Evolutionary conservation across 2,113 vertebrate species (phyloP).

Genomic region (Dendropsophus ebraccatus): DNA sequence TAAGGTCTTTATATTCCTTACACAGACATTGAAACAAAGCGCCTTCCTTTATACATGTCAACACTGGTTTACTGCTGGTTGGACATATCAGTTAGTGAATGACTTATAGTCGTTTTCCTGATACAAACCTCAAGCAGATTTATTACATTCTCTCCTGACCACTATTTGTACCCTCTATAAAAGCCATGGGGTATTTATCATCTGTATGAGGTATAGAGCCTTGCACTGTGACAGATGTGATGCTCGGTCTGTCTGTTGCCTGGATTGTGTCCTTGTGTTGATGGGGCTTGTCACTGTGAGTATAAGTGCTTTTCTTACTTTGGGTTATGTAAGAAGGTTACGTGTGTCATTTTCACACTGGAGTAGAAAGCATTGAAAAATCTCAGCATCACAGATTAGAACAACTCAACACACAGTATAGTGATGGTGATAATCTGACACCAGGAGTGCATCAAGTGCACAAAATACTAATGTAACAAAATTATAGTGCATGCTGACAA

Average conservation of each 20-base stretch:
- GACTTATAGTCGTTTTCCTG: neutral
- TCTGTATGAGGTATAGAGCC: neutral
- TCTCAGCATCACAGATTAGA: neutral
- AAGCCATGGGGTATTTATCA: slow-evolving; percentile 18
- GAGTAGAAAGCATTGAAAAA: neutral
- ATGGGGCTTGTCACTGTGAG: neutral
- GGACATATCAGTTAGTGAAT: neutral
- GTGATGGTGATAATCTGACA: neutral
- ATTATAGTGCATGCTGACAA: neutral
- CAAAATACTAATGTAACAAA: neutral
- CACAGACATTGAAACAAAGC: neutral
- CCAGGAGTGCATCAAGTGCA: neutral
- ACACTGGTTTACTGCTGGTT: neutral
- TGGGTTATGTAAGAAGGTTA: neutral
- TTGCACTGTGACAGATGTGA: neutral
- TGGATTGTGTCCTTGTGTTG: slow-evolving; percentile 31
- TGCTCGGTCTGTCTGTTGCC: neutral
- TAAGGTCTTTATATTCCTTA: neutral
- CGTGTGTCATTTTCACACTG: neutral
- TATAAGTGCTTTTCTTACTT: neutral
- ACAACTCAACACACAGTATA: neutral
- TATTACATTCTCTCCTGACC: slow-evolving; percentile 24
- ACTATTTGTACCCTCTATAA: slow-evolving; percentile 35
- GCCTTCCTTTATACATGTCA: slow-evolving; percentile 8
- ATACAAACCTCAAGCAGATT: slow-evolving; percentile 22